Percentiles rank a stretch among this genome's conserved stretches.
These are phyloP conservation scores for Tenualosa thibaudeaui DNA, from an alignment of 2,797 vertebrate species.

Conservation along the genomic window DNA sequence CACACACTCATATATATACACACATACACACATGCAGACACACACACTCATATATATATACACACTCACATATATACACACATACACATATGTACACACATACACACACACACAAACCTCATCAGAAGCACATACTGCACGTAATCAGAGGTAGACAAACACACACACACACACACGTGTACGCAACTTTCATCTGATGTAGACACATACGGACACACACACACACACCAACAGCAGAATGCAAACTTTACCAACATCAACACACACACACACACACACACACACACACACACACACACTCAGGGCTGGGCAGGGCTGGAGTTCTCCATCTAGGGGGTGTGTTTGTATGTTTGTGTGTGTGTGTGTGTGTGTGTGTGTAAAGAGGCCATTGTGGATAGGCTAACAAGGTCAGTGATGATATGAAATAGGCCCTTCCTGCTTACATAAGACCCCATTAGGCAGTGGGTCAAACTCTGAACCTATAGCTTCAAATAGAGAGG, in stretches of 20 bases:
- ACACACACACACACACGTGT: background rate
- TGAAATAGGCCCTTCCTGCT: background rate
- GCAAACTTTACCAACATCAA: too few relatives aligned
- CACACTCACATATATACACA: background rate
- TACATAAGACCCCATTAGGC: background rate
- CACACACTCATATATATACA: background rate
- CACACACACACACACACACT: background rate
- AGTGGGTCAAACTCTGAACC: background rate
- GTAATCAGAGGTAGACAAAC: background rate
- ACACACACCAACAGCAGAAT: too few relatives aligned
- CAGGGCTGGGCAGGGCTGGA: background rate
- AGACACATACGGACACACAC: background rate
- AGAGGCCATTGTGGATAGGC: background rate
- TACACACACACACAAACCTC: background rate
- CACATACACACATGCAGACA: background rate
- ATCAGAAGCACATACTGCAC: background rate
- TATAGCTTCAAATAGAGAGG: background rate
- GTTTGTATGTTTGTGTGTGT: conserved; percentile 4
- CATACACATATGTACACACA: background rate
- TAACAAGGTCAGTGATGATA: background rate
- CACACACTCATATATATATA: background rate
- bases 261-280: background rate
- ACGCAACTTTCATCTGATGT: too few relatives aligned
- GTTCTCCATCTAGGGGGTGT: background rate
- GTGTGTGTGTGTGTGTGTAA: background rate